Evolutionary conservation across 1,140 invertebrate species (phyloP), one percentile per base, ranked within the genome.

Genomic region (Papilio dardanus): DNA sequence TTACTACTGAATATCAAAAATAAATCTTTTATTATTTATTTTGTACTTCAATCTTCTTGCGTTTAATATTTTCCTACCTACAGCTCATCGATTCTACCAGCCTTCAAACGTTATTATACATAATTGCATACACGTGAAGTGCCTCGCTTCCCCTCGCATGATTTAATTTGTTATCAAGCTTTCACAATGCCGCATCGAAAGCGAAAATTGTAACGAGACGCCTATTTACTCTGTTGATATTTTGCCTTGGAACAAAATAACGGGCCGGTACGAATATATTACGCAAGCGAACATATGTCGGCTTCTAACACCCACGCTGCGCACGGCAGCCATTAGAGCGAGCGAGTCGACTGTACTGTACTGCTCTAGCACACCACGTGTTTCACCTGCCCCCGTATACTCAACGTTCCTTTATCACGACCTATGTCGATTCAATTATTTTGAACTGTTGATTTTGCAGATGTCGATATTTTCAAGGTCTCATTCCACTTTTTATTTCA

Each of bases 381-480:
- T 74, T 77, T 65, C 67, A 40, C 33, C 21, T 76, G 73, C 68
- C 77, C 79, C 81, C 76, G 83, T 84, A 79, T 77, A 62, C 74
- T 67, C 71, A 75, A 76, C 80, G 66, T 81, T 77, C 75, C 76
- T 79, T 78, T 79, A 78, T 79, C 79, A 69, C 76, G 74, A 80
- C 74, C 80, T 82, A 86, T 83, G 82, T 85, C 82, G 84, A 86
- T 86, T 86, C 86, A 87, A 88, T 88, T 89, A 84, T 85, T 81
- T 80, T 82, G 83, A 85, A 85, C 77, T 89, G 88, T 87, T 87
- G 84, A 87, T 80, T 84, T 81, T 82, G 81, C 76, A 76, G 80
- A 82, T 78, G 79, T 76, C 80, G 79, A 82, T 83, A 83, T 86
- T 84, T 85, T 86, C 83, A 81, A 75, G 73, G 78, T 79, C 80